A percentile compares a stretch with the other conserved stretches of the same genome.
phyloP scores from a whole-genome alignment of 2,888 invertebrate genomes.

The Macropis europaea region DNA sequence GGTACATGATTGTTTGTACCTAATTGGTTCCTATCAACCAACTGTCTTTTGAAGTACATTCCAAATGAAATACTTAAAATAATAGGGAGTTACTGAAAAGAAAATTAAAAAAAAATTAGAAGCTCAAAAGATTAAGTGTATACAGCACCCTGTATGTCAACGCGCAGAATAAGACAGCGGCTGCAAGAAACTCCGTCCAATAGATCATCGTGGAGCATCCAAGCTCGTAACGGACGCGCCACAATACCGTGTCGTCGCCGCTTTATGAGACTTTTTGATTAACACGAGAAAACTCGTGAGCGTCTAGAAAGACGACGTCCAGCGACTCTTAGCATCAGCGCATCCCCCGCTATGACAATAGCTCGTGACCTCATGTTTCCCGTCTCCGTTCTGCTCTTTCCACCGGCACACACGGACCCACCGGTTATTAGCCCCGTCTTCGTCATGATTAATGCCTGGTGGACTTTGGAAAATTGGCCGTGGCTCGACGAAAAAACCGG shows the following conservation, averaged over 20 bases:
- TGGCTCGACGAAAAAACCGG: slow-evolving; percentile 45
- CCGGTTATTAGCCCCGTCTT: slow-evolving; percentile 70
- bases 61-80: no score
- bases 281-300: slow-evolving; percentile 50
- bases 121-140: no score
- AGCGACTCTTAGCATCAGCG: slow-evolving; percentile 46
- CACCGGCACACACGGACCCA: slow-evolving; percentile 35
- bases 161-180: background rate
- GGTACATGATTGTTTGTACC: no score
- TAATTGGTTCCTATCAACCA: no score
- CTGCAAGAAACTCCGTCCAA: slow-evolving; percentile 21
- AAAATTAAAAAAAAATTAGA: no score
- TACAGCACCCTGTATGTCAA: no score
- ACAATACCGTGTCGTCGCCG: slow-evolving; percentile 17
- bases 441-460: slow-evolving; percentile 70
- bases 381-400: background rate
- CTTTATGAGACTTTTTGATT: slow-evolving; percentile 67
- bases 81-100: no score
- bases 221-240: slow-evolving; percentile 6
- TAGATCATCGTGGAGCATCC: slow-evolving; percentile 48
- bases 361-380: background rate
- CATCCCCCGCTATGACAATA: slow-evolving; percentile 49
- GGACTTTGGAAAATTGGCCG: slow-evolving; percentile 74
- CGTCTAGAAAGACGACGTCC: slow-evolving; percentile 34
- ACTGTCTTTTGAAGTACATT: no score